Percentiles rank a stretch among this genome's conserved stretches.
phyloP scores from a whole-genome alignment of 2,113 vertebrate genomes.

The Urocolius indicus region DNA sequence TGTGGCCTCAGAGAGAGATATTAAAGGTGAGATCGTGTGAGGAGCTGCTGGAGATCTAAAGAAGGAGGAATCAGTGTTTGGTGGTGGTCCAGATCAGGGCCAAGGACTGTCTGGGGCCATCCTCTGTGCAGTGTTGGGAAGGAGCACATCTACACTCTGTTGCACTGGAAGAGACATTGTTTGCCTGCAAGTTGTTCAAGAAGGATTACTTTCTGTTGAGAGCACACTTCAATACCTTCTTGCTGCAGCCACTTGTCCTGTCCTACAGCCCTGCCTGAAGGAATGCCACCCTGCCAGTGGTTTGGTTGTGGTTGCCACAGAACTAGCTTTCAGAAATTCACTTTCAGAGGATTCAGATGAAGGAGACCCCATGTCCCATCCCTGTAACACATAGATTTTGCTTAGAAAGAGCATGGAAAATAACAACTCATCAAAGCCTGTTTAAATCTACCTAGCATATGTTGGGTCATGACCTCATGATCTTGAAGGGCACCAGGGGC shows the following conservation, averaged over 20 bases:
- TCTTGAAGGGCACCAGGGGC: not conserved
- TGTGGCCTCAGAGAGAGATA: accelerated
- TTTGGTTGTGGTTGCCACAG: not conserved
- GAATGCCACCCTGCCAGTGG: accelerated
- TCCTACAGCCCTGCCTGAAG: not conserved
- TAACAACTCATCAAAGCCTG: not conserved
- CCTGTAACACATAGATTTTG: accelerated
- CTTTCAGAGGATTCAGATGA: not conserved
- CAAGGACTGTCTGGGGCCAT: accelerated
- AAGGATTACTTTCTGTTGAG: not conserved
- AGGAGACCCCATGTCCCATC: not conserved
- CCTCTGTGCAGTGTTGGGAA: accelerated
- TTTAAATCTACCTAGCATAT: not conserved
- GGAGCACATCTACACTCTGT: accelerated
- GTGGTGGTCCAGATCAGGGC: not conserved
- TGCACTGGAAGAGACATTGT: not conserved
- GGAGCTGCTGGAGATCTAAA: not conserved
- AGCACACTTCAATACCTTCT: not conserved
- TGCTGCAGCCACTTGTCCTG: not conserved
- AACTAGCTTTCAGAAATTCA: not conserved
- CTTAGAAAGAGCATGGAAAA: not conserved
- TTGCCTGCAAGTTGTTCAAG: not conserved
- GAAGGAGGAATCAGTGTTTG: not conserved
- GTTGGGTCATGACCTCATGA: not conserved
- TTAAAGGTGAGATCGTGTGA: not conserved